Percentiles rank a stretch among this genome's conserved stretches.
Evolutionary conservation across 2,888 invertebrate species (phyloP).

Genomic region (Geotrupes spiniger): DNA sequence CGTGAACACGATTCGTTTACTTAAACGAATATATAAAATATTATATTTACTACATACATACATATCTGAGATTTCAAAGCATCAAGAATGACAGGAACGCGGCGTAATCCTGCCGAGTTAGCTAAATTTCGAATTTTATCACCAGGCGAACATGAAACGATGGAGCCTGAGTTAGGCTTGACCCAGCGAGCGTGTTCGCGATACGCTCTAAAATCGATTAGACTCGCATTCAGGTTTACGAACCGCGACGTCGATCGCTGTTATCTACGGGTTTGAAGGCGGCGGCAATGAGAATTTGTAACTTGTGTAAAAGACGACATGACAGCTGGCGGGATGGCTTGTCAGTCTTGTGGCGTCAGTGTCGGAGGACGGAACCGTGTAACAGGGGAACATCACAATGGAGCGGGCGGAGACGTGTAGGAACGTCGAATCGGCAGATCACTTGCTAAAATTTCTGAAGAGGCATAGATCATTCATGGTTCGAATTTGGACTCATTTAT

Average conservation of each 20-base stretch:
- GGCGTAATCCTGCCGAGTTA: constrained; percentile 13
- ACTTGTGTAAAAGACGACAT: background rate
- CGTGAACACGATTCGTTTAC: too few species aligned
- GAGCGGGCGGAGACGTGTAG: background rate
- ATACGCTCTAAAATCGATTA: too few species aligned
- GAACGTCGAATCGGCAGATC: background rate
- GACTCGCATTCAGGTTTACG: too few species aligned
- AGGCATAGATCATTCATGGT: background rate
- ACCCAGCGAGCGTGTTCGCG: too few species aligned
- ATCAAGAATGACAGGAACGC: too few species aligned
- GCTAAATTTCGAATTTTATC: constrained; percentile 18
- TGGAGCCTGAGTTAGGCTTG: too few species aligned
- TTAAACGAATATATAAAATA: too few species aligned
- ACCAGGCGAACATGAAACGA: constrained; percentile 10
- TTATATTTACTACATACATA: too few species aligned
- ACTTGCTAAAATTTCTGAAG: background rate
- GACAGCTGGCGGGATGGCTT: constrained; percentile 20
- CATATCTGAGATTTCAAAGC: too few species aligned
- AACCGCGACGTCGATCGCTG: background rate
- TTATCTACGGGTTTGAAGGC: background rate
- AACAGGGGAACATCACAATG: constrained; percentile 21
- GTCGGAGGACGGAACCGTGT: constrained; percentile 26
- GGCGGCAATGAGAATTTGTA: background rate
- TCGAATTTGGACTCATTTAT: background rate
- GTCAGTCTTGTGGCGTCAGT: constrained; percentile 41